Conservation (phyloP, 2,113 vertebrate species). For the Brachyhypopomus occidentalis region DNA sequence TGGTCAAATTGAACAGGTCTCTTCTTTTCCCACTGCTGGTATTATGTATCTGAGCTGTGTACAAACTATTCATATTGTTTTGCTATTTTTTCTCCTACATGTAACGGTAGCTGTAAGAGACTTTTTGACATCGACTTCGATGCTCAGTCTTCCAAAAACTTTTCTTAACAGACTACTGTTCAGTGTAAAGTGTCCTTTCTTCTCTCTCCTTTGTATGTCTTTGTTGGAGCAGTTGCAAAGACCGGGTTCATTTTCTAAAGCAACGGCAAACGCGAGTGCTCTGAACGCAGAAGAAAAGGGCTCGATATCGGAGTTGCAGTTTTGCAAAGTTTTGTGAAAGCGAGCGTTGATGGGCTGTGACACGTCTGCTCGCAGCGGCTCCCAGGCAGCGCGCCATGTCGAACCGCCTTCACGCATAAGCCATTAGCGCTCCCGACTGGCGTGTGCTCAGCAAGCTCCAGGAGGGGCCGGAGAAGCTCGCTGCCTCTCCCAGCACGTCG, state of each 20-base stretch:
- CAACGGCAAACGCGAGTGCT: constrained; percentile 3
- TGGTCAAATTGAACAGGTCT: neutral
- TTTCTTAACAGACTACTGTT: constrained; percentile 57
- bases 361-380: constrained; percentile 65
- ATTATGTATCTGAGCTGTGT: neutral
- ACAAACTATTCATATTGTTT: neutral
- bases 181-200: constrained; percentile 61
- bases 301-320: constrained; percentile 63
- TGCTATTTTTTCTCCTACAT: neutral
- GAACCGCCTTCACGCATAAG: constrained; percentile 60
- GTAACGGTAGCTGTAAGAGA: neutral
- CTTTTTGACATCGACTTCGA: constrained; percentile 3
- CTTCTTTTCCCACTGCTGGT: neutral
- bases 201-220: constrained; percentile 64
- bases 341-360: constrained; percentile 66
- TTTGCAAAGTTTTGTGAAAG: constrained; percentile 63
- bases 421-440: constrained; percentile 68
- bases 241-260: constrained; percentile 64
- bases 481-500: constrained; percentile 58
- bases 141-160: constrained; percentile 64
- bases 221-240: constrained; percentile 70
- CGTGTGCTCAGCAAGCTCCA: constrained; percentile 53
- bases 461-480: constrained; percentile 56
- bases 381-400: constrained; percentile 62
- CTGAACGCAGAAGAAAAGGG: constrained; percentile 39